Evolutionary conservation across 2,888 invertebrate species (phyloP).

Genomic region (Erebia aethiops): DNA sequence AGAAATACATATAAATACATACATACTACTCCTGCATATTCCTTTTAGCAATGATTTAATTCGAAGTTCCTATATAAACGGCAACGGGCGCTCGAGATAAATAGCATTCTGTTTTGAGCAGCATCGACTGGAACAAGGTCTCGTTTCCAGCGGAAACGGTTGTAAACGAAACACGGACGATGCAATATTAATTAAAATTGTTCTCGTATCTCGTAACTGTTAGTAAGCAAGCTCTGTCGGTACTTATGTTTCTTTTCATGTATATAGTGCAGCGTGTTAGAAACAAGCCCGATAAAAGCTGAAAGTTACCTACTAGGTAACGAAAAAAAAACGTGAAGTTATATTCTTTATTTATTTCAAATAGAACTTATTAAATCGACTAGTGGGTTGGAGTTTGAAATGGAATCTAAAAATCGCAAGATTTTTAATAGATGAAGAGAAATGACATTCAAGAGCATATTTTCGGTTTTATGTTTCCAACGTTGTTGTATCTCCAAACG

Average conservation of each 20-base stretch:
- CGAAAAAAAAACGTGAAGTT: neutral
- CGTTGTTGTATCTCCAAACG: no score
- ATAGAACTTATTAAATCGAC: no score
- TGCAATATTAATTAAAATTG: slow-evolving; percentile 58
- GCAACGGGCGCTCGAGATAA: slow-evolving; percentile 30
- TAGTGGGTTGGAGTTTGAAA: no score
- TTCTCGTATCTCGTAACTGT: slow-evolving; percentile 38
- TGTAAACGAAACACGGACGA: slow-evolving; percentile 27
- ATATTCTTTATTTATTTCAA: no score
- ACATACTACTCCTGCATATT: slow-evolving; percentile 26
- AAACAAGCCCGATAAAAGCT: neutral
- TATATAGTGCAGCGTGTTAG: neutral
- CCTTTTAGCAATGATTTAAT: slow-evolving; percentile 37
- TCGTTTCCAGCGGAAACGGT: slow-evolving; percentile 40
- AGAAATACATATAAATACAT: no score
- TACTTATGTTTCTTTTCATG: slow-evolving; percentile 14
- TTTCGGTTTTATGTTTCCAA: no score
- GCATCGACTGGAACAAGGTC: slow-evolving; percentile 27
- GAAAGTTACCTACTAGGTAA: neutral
- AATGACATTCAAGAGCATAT: no score
- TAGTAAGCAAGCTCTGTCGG: slow-evolving; percentile 15
- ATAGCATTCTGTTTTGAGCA: slow-evolving; percentile 20
- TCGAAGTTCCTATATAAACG: slow-evolving; percentile 23
- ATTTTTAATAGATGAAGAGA: no score
- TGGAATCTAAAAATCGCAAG: no score